phyloP scores from a whole-genome alignment of 2,888 invertebrate species.

The Nymphalis urticae region DNA sequence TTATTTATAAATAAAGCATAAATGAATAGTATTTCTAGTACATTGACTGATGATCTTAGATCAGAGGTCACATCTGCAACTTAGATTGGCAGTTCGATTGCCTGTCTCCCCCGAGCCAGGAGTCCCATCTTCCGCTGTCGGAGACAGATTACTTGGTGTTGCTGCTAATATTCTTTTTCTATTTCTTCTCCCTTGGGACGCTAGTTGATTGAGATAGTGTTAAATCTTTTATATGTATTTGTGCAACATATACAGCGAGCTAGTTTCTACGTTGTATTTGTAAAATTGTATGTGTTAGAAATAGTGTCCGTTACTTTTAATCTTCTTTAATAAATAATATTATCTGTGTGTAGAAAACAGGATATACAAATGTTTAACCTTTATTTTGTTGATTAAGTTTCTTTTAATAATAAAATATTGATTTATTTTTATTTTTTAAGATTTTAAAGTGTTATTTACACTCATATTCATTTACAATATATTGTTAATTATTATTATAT shows the following conservation, averaged over 20 bases:
- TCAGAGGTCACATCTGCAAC: conserved; percentile 75
- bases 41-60: conserved; percentile 51
- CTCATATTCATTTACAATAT: no score
- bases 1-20: no score
- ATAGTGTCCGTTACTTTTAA: background rate
- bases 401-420: no score
- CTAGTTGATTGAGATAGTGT: conserved; percentile 31
- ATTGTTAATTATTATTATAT: no score
- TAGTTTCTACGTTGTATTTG: no score
- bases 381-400: no score
- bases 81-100: conserved; percentile 61
- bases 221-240: conserved; percentile 18
- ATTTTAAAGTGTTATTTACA: no score
- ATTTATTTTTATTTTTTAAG: no score
- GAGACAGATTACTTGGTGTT: conserved; percentile 62
- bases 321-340: no score
- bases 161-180: conserved; percentile 39
- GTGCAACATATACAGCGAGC: background rate
- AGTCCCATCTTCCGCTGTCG: conserved; percentile 45
- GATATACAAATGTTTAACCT: no score
- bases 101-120: conserved; percentile 36
- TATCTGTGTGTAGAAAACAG: no score
- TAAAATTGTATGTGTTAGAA: background rate
- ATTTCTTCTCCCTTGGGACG: conserved; percentile 26
- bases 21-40: conserved; percentile 3